A percentile compares a stretch with the other conserved stretches of the same genome.
phyloP scores from a whole-genome alignment of 2,113 vertebrate species.

The Boleophthalmus pectinirostris region DNA sequence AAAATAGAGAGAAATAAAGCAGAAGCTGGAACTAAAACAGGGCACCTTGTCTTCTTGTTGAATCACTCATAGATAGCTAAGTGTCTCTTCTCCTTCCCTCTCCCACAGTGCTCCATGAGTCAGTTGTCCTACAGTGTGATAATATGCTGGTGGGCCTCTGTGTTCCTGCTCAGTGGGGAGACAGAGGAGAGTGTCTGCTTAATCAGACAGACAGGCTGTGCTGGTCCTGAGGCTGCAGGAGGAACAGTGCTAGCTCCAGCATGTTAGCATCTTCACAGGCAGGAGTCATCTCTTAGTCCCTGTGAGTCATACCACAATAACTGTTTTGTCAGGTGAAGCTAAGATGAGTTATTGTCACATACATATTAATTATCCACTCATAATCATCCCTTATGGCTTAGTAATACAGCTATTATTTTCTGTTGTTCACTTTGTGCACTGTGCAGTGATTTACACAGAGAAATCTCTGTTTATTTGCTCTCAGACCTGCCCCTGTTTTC shows the following conservation, averaged over 20 bases:
- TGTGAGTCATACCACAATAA: conserved; percentile 30
- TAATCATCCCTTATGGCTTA: background rate
- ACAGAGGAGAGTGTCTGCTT: conserved; percentile 40
- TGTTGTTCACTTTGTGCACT: background rate
- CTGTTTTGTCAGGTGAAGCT: conserved; percentile 29
- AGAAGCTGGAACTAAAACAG: conserved; percentile 40
- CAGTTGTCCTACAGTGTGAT: conserved; percentile 58
- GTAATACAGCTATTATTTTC: background rate
- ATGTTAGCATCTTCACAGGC: conserved; percentile 17
- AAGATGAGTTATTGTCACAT: conserved; percentile 22
- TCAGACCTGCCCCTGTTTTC: background rate
- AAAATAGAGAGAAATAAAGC: conserved; percentile 30
- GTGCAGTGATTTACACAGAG: background rate
- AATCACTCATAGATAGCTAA: conserved; percentile 45
- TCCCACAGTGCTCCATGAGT: conserved; percentile 42
- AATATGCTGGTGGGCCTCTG: conserved; percentile 44
- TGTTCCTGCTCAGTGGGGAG: conserved; percentile 44
- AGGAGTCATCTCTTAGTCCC: conserved; percentile 9
- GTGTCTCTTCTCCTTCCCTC: conserved; percentile 33
- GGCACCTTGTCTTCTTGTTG: conserved; percentile 48
- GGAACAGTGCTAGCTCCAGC: conserved; percentile 26
- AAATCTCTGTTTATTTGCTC: background rate
- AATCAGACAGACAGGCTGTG: conserved; percentile 61
- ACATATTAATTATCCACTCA: background rate
- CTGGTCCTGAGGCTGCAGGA: conserved; percentile 45